Base-by-base conservation (phyloP, 2,888 invertebrate species). In the Stegana nigrithorax region DNA sequence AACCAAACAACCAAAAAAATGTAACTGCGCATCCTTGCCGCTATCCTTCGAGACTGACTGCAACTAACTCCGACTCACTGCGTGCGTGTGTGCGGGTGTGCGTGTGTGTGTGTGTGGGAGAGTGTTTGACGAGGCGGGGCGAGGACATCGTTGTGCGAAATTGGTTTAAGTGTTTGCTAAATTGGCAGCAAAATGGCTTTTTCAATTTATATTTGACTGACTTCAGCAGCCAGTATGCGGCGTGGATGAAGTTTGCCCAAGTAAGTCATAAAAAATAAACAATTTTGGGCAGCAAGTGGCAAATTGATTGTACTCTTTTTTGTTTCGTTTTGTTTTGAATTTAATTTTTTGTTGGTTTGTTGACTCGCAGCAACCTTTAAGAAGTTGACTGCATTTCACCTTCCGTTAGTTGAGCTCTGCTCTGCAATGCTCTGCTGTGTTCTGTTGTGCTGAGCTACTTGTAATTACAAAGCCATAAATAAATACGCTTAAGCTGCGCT, bases 81-180 rank as follows among this genome's bases (percentile, higher is more conserved):
- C 19, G 8, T 39, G 23, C 19, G 32, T 27, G 26, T 23, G 51
- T 59, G 50, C 57, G 29, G 63, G 60, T 68, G 59, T 68, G 63
- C 60, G 67, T 62, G 63, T 69, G 64, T 67, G 65, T 70, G 72
- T 67, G 67, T 70, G 57, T 70, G 75, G n/a, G n/a, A n/a, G n/a
- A n/a, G n/a, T n/a, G n/a, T n/a, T n/a, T n/a, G n/a, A n/a, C n/a
- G n/a, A n/a, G n/a, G n/a, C n/a, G n/a, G n/a, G n/a, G n/a, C n/a
- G n/a, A n/a, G n/a, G n/a, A n/a, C n/a, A n/a, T 76, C 79, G 75
- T 80, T 82, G 83, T 83, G 83, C 78, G 75, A 82, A 82, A 82
- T 83, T 82, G 83, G 83, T 79, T 83, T 83, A 82, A 82, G 82
- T 83, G 83, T 83, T 83, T 81, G 83, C 82, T 71, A 82, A 82